Evolutionary conservation across 2,888 invertebrate genomes (phyloP).

Genomic region (Anarsia innoxiella): DNA sequence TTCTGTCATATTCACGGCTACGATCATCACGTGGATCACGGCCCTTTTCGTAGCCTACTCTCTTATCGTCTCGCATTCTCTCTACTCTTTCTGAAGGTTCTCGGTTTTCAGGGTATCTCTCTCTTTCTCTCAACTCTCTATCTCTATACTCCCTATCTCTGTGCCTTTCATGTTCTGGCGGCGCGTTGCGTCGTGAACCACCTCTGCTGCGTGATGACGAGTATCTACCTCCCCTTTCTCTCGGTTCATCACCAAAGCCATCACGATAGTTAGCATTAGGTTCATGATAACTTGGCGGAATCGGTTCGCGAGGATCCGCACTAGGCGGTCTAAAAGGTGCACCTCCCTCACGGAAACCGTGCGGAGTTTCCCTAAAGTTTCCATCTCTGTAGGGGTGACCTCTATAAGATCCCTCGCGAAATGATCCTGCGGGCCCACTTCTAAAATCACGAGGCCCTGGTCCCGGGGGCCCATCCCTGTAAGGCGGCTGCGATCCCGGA

Average conservation of each 20-base stretch:
- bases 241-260: slow-evolving; percentile 50
- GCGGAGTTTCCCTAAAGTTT: slow-evolving; percentile 51
- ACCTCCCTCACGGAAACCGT: slow-evolving; percentile 49
- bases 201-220: slow-evolving; percentile 43
- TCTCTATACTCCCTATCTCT: slow-evolving; percentile 49
- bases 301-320: slow-evolving; percentile 50
- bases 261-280: slow-evolving; percentile 57
- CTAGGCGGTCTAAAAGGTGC: slow-evolving; percentile 55
- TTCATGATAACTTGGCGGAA: slow-evolving; percentile 47
- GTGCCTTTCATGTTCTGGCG: slow-evolving; percentile 52
- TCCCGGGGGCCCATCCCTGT: slow-evolving; percentile 30
- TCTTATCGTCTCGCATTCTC: slow-evolving; percentile 59
- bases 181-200: slow-evolving; percentile 50
- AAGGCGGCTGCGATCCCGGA: slow-evolving; percentile 36
- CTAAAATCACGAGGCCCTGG: slow-evolving; percentile 38
- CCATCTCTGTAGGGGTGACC: slow-evolving; percentile 55
- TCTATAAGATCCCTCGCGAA: slow-evolving; percentile 51
- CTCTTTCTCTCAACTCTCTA: slow-evolving; percentile 37
- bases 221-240: slow-evolving; percentile 50
- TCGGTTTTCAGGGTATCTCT: slow-evolving; percentile 56
- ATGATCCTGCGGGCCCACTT: slow-evolving; percentile 42
- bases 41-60: slow-evolving; percentile 39
- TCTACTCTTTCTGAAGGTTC: slow-evolving; percentile 53
- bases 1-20: slow-evolving; percentile 42
- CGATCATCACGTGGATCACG: slow-evolving; percentile 40